Base-by-base conservation (phyloP, 2,888 invertebrate genomes). In the Palloptera scutellata region DNA sequence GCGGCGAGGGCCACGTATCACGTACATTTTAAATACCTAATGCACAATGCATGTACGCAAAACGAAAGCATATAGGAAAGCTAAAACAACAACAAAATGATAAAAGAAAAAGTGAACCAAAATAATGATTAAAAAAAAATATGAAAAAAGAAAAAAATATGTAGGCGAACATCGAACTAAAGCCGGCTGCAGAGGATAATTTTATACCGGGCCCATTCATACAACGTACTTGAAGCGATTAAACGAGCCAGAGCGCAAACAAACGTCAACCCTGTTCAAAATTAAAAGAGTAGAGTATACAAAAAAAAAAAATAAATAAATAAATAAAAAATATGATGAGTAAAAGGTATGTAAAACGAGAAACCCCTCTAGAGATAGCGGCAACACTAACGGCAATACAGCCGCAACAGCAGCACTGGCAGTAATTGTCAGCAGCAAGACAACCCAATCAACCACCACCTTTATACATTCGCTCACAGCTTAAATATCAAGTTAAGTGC, bases 211-310 rank as follows among this genome's bases (percentile, higher is more conserved):
- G 17, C 15, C 19, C 54, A 19, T 20, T 20, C 43, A 17, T 19
- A 51, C 45, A 54, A 57, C 51, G 41, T 51, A 19, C 20, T 45
- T 55, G 58, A 58, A 45, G 62, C 60, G 66, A 62, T 41, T 19
- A 66, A 68, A 55, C 48, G 15, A 41, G 43, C 65, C 61, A 61
- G 13, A 57, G 9, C 59, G 8, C 15, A 3, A 43, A 43, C 17
- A 59, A 45, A 17, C 59, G 66, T 42, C 55, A 66, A 45, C 67
- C 64, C 19, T n/a, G 17, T 17, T 17, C 41, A 45, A 19, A 61
- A 30, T 41, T 30, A n/a, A 41, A 52, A 54, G 55, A 12, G 20
- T 11, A 1, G 17, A 55, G 40, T 55, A 40, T 12, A 17, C 40
- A 6, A 55, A 15, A 55, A 55, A 19, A 19, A 17, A 55, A 55